These are phyloP conservation scores for Glaucopsyche alexis DNA, from an alignment of 2,888 invertebrate genomes.

Conservation along the genomic window DNA sequence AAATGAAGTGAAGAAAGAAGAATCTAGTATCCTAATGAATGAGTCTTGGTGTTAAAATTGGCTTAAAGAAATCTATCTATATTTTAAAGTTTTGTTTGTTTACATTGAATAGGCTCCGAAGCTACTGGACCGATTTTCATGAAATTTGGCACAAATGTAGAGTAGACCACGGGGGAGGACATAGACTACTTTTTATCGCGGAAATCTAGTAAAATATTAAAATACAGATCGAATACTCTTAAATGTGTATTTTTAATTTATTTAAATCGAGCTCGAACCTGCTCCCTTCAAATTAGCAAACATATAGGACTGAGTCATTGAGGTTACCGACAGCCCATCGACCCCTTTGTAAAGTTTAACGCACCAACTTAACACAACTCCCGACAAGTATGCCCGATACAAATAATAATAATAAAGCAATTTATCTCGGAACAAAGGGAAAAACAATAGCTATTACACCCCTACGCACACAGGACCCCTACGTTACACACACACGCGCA, in stretches of 20 bases:
- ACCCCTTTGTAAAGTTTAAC: slow-evolving; percentile 22
- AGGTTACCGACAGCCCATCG: not conserved
- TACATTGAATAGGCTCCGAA: too few species aligned
- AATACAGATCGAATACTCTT: not conserved
- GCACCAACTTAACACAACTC: slow-evolving; percentile 31
- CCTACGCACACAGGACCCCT: slow-evolving; percentile 43
- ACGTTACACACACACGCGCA: slow-evolving; percentile 43
- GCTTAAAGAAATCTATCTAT: not conserved
- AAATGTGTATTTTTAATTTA: not conserved
- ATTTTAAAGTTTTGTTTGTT: too few species aligned
- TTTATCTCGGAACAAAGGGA: slow-evolving; percentile 45
- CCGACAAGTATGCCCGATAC: slow-evolving; percentile 30
- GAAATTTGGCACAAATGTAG: too few species aligned
- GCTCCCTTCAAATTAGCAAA: slow-evolving; percentile 20
- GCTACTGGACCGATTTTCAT: too few species aligned
- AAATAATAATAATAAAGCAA: slow-evolving; percentile 45
- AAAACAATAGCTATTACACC: slow-evolving; percentile 46
- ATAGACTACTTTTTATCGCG: too few species aligned
- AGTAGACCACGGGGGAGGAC: too few species aligned
- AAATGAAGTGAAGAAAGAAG: not conserved
- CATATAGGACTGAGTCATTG: not conserved
- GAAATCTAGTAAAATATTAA: too few species aligned
- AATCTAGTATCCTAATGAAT: too few species aligned
- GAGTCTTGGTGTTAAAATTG: too few species aligned
- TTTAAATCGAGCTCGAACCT: slow-evolving; percentile 1